A percentile compares a stretch with the other conserved stretches of the same genome.
phyloP scores from a whole-genome alignment of 2,888 invertebrate genomes.

The Pseudococcus jackbeardsleyi region DNA sequence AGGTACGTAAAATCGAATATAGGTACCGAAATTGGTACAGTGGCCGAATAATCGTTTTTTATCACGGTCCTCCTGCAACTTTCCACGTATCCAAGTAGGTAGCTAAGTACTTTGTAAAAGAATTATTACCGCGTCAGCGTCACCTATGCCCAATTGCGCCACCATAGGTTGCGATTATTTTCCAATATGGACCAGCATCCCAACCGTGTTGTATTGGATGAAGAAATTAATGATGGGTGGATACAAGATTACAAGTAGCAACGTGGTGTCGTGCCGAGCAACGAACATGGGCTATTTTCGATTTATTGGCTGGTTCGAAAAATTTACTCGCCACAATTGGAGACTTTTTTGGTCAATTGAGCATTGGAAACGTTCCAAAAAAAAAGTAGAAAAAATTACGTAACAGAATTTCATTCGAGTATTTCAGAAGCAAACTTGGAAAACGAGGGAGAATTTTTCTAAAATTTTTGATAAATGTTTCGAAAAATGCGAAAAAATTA shows the following conservation, averaged over 20 bases:
- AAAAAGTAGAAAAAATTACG: not conserved
- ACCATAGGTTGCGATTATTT: not conserved
- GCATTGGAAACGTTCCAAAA: not conserved
- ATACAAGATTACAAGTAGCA: not conserved
- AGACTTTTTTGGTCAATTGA: slow-evolving; percentile 7
- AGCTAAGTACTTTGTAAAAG: not conserved
- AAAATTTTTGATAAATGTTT: too few relatives aligned
- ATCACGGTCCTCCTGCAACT: not conserved
- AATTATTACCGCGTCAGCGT: not conserved
- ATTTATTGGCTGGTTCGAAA: not conserved
- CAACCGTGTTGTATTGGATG: not conserved
- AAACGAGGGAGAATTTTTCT: too few relatives aligned
- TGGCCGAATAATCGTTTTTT: not conserved
- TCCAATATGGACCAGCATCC: not conserved
- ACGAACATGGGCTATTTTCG: not conserved
- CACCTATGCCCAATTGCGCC: not conserved
- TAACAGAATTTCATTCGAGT: too few relatives aligned
- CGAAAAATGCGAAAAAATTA: too few relatives aligned
- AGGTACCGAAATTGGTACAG: not conserved
- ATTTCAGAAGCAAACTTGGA: too few relatives aligned
- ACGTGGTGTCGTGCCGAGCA: not conserved
- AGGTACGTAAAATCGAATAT: too few relatives aligned
- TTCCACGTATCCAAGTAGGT: not conserved
- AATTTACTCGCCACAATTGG: not conserved
- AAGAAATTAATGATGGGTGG: not conserved